Evolutionary conservation across 2,113 vertebrate species (phyloP).

Genomic region (Megaptera novaeangliae): DNA sequence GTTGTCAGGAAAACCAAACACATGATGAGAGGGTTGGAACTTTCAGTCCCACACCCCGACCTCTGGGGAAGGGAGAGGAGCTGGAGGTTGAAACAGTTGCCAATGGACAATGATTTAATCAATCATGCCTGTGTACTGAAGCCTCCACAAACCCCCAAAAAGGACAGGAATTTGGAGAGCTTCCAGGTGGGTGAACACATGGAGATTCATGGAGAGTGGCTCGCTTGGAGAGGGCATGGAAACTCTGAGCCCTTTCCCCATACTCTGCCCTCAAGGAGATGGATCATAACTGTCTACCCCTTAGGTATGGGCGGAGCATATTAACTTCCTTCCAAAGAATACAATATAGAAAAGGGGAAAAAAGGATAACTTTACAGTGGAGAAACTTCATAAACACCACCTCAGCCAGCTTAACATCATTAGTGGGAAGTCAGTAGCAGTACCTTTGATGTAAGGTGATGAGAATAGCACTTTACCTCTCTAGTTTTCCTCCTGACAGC

Average conservation of each 20-base stretch:
- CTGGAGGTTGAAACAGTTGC: background rate
- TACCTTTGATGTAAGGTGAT: background rate
- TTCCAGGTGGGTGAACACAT: background rate
- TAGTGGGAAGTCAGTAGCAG: background rate
- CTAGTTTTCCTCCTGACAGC: background rate
- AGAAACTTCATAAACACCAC: background rate
- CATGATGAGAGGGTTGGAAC: background rate
- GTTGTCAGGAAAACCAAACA: background rate
- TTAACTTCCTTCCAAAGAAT: background rate
- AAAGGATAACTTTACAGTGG: background rate
- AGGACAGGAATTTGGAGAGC: background rate
- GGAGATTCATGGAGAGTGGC: background rate
- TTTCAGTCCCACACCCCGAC: background rate
- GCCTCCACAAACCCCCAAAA: background rate
- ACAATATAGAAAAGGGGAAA: background rate
- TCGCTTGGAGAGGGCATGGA: background rate
- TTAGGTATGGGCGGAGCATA: background rate
- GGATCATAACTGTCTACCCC: background rate
- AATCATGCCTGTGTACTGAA: background rate
- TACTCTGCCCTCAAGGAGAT: background rate
- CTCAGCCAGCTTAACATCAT: background rate
- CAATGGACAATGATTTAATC: background rate
- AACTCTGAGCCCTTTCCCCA: background rate
- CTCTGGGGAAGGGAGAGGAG: background rate
- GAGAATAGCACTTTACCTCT: background rate